phyloP scores from a whole-genome alignment of 23 tunicate species.

The Halocynthia aurantium region DNA sequence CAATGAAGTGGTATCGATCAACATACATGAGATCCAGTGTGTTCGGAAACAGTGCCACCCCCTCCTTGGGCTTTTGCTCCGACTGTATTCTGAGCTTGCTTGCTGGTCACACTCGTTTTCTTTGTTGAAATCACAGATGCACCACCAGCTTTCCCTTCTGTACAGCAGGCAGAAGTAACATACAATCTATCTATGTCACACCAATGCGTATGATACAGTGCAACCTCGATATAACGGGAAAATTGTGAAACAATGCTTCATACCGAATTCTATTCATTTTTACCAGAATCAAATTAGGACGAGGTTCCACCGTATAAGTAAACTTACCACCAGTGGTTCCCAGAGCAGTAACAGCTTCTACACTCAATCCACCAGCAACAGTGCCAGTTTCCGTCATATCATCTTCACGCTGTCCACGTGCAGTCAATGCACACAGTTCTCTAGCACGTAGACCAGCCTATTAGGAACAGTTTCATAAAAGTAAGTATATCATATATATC shows the following conservation, averaged over 20 bases:
- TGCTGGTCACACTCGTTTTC: constrained; percentile 72
- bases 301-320: too few relatives aligned
- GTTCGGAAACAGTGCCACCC: constrained; percentile 50
- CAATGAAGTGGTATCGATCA: too few relatives aligned
- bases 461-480: neutral
- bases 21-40: constrained; percentile 85
- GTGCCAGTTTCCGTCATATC: constrained; percentile 47
- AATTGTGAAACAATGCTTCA: neutral
- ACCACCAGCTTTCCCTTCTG: constrained; percentile 60
- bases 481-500: neutral
- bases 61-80: constrained; percentile 47
- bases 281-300: too few relatives aligned
- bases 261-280: too few relatives aligned
- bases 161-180: neutral
- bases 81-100: constrained; percentile 63
- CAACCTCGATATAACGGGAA: constrained; percentile 12
- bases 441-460: constrained; percentile 79
- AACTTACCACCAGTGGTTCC: neutral
- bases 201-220: neutral
- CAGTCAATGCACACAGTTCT: constrained; percentile 69
- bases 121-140: constrained; percentile 80
- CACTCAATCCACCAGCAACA: constrained; percentile 68
- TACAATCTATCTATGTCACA: neutral
- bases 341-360: constrained; percentile 87
- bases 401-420: constrained; percentile 55